Percentiles rank a stretch among this genome's conserved stretches.
Evolutionary conservation across 1,140 invertebrate genomes (phyloP).

Genomic region (Plodia interpunctella): DNA sequence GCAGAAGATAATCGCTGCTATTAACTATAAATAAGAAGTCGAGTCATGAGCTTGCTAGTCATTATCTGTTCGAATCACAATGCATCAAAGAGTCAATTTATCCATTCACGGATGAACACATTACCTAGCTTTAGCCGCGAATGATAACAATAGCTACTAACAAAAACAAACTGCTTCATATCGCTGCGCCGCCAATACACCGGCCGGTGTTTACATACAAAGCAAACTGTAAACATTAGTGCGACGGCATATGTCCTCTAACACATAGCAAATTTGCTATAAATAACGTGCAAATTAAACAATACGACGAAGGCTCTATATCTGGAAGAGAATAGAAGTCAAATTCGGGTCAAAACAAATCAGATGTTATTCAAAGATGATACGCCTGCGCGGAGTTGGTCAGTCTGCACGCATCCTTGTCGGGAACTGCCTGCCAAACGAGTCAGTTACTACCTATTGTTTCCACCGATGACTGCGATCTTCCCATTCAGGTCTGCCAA

Average conservation of each 20-base stretch:
- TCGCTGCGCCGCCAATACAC: conserved; percentile 15
- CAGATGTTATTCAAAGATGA: background rate
- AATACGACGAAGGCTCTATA: conserved; percentile 5
- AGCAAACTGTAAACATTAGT: conserved; percentile 25
- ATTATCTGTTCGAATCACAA: conserved; percentile 6
- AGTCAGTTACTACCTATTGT: conserved; percentile 51
- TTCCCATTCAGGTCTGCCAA: conserved; percentile 34
- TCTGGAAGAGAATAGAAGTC: conserved; percentile 13
- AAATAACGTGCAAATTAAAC: conserved; percentile 16
- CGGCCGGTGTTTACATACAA: conserved; percentile 22
- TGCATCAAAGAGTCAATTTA: conserved; percentile 16
- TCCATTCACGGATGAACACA: conserved; percentile 26
- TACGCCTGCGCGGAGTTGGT: conserved; percentile 13
- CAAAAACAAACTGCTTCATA: conserved; percentile 36
- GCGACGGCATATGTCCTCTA: conserved; percentile 9
- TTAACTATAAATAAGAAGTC: conserved; percentile 10
- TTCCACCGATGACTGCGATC: conserved; percentile 35
- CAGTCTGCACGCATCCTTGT: conserved; percentile 33
- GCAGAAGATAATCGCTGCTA: conserved; percentile 1
- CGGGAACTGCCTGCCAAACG: conserved; percentile 27
- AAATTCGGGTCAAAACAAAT: background rate
- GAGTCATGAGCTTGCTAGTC: background rate
- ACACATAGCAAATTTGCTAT: conserved; percentile 21
- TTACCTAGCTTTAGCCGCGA: conserved; percentile 29
- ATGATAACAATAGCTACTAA: conserved; percentile 39